Conservation (phyloP, 2,113 vertebrate species). For the Forbesichthys agassizii region DNA sequence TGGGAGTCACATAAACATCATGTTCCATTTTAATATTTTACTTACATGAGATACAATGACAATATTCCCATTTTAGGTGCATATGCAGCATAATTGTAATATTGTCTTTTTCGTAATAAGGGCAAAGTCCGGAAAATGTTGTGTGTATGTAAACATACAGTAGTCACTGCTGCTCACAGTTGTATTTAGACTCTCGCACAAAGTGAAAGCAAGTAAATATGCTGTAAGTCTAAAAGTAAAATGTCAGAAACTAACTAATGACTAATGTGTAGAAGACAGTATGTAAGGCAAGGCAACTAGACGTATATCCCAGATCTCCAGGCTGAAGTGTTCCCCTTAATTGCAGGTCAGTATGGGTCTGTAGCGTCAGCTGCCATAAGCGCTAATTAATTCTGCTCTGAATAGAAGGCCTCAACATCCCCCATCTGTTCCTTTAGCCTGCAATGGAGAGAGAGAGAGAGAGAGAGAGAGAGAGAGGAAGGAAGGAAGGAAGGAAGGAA, state of each 20-base stretch:
- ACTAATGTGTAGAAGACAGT: constrained; percentile 25
- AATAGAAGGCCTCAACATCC: constrained; percentile 48
- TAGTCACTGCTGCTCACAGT: background rate
- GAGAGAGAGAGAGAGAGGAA: background rate
- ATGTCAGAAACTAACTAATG: constrained; percentile 50
- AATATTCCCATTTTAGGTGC: no score
- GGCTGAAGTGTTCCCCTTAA: constrained; percentile 67
- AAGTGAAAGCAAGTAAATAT: constrained; percentile 6
- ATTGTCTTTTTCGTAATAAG: no score
- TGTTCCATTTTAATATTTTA: no score
- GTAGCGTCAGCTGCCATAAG: constrained; percentile 64
- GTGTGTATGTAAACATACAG: no score
- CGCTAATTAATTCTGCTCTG: constrained; percentile 68
- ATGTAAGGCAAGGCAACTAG: constrained; percentile 13
- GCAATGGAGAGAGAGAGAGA: constrained; percentile 17
- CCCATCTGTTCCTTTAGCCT: constrained; percentile 70
- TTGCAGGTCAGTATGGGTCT: constrained; percentile 71
- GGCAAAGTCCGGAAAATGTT: no score
- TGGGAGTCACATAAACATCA: no score
- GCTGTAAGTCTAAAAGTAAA: constrained; percentile 6
- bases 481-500: background rate
- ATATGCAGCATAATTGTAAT: no score
- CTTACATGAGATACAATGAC: no score
- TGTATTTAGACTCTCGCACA: background rate
- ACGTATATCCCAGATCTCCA: constrained; percentile 37